phyloP scores from a whole-genome alignment of 2,888 invertebrate species.

The Margaritifera margaritifera region DNA sequence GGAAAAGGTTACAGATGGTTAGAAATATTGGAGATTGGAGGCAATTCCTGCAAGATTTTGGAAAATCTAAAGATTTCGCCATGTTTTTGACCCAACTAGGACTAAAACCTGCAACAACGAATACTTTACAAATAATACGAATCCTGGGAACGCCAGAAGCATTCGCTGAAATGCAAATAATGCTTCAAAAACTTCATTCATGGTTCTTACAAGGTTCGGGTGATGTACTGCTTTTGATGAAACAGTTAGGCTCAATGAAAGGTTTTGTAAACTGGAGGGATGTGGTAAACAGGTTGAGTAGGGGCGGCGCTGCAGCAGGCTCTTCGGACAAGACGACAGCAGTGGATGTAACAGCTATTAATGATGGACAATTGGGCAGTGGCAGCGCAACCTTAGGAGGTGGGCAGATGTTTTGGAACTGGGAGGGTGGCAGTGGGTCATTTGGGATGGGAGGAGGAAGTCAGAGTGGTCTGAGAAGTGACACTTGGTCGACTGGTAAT shows the following conservation, averaged over 20 bases:
- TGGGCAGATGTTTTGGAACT: too few species aligned
- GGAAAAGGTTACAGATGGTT: constrained; percentile 28
- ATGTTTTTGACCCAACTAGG: constrained; percentile 44
- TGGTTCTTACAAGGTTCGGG: constrained; percentile 12
- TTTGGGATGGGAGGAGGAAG: too few species aligned
- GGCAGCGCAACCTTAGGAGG: too few species aligned
- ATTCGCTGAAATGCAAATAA: constrained; percentile 25
- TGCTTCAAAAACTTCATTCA: constrained; percentile 31
- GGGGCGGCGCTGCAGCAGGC: neutral
- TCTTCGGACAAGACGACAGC: too few species aligned
- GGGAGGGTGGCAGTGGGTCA: too few species aligned
- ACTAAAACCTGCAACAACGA: constrained; percentile 42
- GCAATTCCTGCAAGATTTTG: constrained; percentile 38
- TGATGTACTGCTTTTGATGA: constrained; percentile 28
- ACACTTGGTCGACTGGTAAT: too few species aligned
- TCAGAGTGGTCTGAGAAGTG: too few species aligned
- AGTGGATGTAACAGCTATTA: too few species aligned
- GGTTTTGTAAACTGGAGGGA: constrained; percentile 38
- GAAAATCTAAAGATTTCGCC: constrained; percentile 41
- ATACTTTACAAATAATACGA: constrained; percentile 42
- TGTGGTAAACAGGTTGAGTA: constrained; percentile 11
- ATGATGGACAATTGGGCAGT: too few species aligned
- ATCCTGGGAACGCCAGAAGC: constrained; percentile 44
- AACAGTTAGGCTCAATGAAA: constrained; percentile 29
- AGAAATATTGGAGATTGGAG: constrained; percentile 27